Evolutionary conservation across 2,113 vertebrate species (phyloP), one percentile per base, ranked within the genome.

Genomic region (Caracal caracal): DNA sequence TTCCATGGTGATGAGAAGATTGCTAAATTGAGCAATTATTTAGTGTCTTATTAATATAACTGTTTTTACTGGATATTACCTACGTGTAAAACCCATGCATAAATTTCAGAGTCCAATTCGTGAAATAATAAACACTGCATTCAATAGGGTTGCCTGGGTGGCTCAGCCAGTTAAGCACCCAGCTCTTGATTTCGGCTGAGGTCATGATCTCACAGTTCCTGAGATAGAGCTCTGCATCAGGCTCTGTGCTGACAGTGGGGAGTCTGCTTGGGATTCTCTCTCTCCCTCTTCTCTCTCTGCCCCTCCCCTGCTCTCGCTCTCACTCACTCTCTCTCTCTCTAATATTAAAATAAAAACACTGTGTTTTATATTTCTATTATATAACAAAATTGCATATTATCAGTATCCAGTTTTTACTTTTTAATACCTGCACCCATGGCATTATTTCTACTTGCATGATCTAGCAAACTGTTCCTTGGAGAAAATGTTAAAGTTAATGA

Each of bases 401-500:
- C 82, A 63, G 30, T 33, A 65, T 73, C 61, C 22, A 35, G 10
- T 56, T 90, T 81, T 85, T 83, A 49, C n/a, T 43, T 92, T 84
- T 40, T 47, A 71, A 47, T 59, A 65, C 24, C 65, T 59, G 33
- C 5, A 76, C 17, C 49, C n/a, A 37, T 12, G 22, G 7, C 19
- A 81, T 90, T 63, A 75, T 93, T 95, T 92, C 71, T 89, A 37
- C 59, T 90, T 83, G 19, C 20, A 92, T 93, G 22, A 85, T 83
- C 94, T 92, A 85, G 53, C 35, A 96, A 96, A 93, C 8, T 35
- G 37, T 95, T 96, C 61, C 93, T 91, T 53, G 12, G 47, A 94
- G 82, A 96, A 97, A 88, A 66, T 85, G n/a, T 68, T 92, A 83
- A 17, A 89, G 49, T 53, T 96, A 97, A 97, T 97, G 97, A 94